Percentiles rank a stretch among this genome's conserved stretches.
Evolutionary conservation across 2,888 invertebrate species (phyloP).

Genomic region (Metallyticus violacea): DNA sequence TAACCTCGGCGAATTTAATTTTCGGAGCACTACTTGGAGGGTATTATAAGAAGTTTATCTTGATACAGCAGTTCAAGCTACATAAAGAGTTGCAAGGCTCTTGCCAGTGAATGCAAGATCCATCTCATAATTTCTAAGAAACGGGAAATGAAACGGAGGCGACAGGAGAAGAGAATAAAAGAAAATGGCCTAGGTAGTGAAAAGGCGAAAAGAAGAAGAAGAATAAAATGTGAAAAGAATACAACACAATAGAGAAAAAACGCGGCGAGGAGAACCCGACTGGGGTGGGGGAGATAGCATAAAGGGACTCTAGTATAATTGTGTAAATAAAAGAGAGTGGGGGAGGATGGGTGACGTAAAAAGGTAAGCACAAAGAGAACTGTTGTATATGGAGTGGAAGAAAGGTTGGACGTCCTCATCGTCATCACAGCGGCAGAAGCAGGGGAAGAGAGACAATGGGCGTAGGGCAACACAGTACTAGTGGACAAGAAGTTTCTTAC

Average conservation of each 20-base stretch:
- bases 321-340: constrained; percentile 32
- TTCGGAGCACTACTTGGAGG: background rate
- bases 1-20: constrained; percentile 14
- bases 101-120: constrained; percentile 23
- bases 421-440: no score
- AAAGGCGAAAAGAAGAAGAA: constrained; percentile 26
- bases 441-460: constrained; percentile 2
- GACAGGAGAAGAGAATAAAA: constrained; percentile 28
- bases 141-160: constrained; percentile 27
- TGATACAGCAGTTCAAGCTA: constrained; percentile 1
- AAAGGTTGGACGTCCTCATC: constrained; percentile 13
- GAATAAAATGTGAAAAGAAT: constrained; percentile 33
- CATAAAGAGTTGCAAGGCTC: constrained; percentile 11
- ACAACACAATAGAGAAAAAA: constrained; percentile 29
- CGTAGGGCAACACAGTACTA: background rate
- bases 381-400: constrained; percentile 22
- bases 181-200: constrained; percentile 28
- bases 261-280: constrained; percentile 3
- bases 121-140: constrained; percentile 31
- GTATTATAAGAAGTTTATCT: constrained; percentile 10
- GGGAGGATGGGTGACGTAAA: constrained; percentile 20
- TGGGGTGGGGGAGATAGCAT: constrained; percentile 26
- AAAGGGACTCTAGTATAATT: constrained; percentile 34
- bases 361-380: constrained; percentile 25
- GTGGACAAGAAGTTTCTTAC: background rate